phyloP scores from a whole-genome alignment of 2,797 vertebrate genomes.

The Rallus crepitans region DNA sequence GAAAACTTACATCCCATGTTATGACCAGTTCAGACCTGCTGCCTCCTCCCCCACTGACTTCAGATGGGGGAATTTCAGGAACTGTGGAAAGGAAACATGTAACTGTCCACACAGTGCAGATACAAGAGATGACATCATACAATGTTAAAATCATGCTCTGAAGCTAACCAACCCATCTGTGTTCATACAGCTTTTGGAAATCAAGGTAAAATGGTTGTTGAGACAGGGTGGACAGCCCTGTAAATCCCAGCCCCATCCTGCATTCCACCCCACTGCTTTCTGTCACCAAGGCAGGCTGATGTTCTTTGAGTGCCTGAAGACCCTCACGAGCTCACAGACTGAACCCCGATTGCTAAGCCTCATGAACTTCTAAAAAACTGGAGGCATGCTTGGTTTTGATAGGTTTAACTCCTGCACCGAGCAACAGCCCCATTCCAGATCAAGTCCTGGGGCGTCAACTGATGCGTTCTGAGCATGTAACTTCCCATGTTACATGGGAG shows the following conservation, averaged over 20 bases:
- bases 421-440: background rate
- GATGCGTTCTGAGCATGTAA: background rate
- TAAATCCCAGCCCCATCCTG: background rate
- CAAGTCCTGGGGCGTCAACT: background rate
- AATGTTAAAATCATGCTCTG: background rate
- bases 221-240: background rate
- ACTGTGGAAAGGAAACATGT: slow-evolving; percentile 82
- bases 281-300: background rate
- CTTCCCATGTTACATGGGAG: background rate
- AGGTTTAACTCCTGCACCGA: background rate
- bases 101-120: background rate
- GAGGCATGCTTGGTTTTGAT: background rate
- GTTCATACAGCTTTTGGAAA: background rate
- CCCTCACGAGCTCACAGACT: background rate
- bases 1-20: slow-evolving; percentile 97
- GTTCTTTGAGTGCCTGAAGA: background rate
- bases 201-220: background rate
- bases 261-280: background rate
- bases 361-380: background rate
- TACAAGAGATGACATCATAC: background rate
- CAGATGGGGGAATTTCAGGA: slow-evolving; percentile 92
- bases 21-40: slow-evolving; percentile 97
- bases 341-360: background rate
- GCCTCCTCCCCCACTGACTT: slow-evolving; percentile 94
- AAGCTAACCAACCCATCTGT: background rate